Base-by-base conservation (phyloP, 2,113 vertebrate species). In the Cavia aperea region DNA sequence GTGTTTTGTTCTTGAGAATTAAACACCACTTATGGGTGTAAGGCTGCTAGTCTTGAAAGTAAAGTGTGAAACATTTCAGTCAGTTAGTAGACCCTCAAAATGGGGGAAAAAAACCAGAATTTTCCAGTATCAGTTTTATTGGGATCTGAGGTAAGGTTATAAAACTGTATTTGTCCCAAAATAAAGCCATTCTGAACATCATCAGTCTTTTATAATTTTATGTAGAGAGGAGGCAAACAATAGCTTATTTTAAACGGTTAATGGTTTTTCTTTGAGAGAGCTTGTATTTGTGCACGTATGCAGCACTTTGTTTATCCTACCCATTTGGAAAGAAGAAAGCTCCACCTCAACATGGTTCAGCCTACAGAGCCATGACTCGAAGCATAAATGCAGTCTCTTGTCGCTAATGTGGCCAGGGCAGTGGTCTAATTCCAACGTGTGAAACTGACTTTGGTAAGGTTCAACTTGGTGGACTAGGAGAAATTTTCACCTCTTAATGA, bases 1-100 rank as follows among this genome's bases (percentile, higher is more conserved):
- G 83, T 88, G 85, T 72, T 93, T 79, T 86, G 49, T 95, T 92
- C 58, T 93, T 95, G 54, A 92, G 54, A 90, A 92, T 86, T 91
- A 88, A 83, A 86, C 29, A 63, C 63, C 72, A 89, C 43, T 62
- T 89, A 79, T 78, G 14, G 36, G 79, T 86, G 4, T 85, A 89
- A 65, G 66, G 73, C 85, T 95, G 88, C 43, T 62, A 79, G 58
- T 51, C 63, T 65, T 81, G 65, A 93, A 87, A 86, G 58, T 88
- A 75, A 83, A 84, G 26, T 39, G 91, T 89, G 85, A 95, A 73
- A 72, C 54, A 87, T 95, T 94, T 93, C 31, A 81, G 15, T 96
- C 68, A 72, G 43, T 96, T 63, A 72, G n/a, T 49, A 89, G 24
- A 60, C 39, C 56, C 58, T 92, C 65, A 92, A 73, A 77, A 75